Evolutionary conservation across 2,888 invertebrate genomes (phyloP).

Genomic region (Plutella xylostella): DNA sequence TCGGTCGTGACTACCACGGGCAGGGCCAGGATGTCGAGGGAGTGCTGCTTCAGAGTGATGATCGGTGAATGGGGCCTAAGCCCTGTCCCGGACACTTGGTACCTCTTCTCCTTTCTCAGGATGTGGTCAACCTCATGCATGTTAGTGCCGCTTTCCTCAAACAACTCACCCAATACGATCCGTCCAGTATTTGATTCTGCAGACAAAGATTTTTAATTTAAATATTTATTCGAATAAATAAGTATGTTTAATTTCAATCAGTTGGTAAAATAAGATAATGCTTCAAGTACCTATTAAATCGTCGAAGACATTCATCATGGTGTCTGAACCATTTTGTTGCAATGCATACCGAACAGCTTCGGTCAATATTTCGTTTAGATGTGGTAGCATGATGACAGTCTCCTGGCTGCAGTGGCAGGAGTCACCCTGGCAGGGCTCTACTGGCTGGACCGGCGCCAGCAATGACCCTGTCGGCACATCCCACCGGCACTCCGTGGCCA

Average conservation of each 20-base stretch:
- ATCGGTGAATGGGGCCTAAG: constrained; percentile 23
- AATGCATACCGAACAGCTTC: constrained; percentile 47
- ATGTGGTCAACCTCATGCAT: constrained; percentile 48
- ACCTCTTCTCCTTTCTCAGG: constrained; percentile 34
- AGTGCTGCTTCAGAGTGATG: constrained; percentile 37
- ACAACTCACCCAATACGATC: constrained; percentile 42
- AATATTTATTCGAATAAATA: not conserved
- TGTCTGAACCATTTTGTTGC: constrained; percentile 42
- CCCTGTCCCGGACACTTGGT: constrained; percentile 36
- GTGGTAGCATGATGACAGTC: constrained; percentile 42
- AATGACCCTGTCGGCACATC: constrained; percentile 48
- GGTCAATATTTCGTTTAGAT: constrained; percentile 52
- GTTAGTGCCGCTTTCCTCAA: constrained; percentile 47
- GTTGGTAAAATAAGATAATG: not conserved
- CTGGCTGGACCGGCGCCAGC: constrained; percentile 41
- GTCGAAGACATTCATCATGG: constrained; percentile 52
- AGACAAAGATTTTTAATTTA: constrained; percentile 17
- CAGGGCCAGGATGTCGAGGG: constrained; percentile 31
- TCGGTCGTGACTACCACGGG: constrained; percentile 37
- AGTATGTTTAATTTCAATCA: not conserved
- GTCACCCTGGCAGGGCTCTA: constrained; percentile 54
- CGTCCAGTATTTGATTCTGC: constrained; percentile 47
- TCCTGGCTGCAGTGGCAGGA: constrained; percentile 54
- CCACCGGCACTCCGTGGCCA: constrained; percentile 52
- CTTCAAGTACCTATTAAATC: constrained; percentile 37